phyloP scores from a whole-genome alignment of 2,113 vertebrate species.

The Anhinga rufa region DNA sequence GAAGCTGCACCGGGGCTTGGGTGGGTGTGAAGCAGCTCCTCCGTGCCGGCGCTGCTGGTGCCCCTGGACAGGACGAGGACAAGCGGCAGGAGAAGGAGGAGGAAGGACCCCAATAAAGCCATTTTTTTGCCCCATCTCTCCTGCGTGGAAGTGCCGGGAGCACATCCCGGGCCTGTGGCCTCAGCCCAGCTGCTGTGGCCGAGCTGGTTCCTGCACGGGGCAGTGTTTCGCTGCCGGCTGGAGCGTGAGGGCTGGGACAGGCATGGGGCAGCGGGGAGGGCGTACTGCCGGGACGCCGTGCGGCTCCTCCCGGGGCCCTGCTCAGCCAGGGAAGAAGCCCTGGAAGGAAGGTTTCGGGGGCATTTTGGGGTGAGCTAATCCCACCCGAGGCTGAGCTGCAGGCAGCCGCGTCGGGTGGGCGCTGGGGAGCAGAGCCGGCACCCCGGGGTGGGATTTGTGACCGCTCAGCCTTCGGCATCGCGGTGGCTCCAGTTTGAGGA shows the following conservation, averaged over 20 bases:
- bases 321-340: background rate
- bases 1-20: background rate
- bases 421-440: background rate
- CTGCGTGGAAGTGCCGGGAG: background rate
- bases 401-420: background rate
- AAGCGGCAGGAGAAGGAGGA: background rate
- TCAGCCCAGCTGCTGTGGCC: background rate
- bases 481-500: fast-evolving
- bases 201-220: background rate
- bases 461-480: too few relatives aligned
- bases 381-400: background rate
- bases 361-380: background rate
- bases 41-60: fast-evolving
- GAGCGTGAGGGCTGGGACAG: background rate
- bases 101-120: background rate
- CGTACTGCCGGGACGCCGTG: background rate
- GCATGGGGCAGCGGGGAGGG: background rate
- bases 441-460: background rate
- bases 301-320: background rate
- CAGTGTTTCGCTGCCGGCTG: background rate
- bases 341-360: background rate
- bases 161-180: background rate
- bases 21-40: background rate
- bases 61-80: background rate
- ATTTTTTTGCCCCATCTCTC: background rate